Evolutionary conservation across 2,888 invertebrate genomes (phyloP), one percentile per base, ranked within the genome.

Genomic region (Villa cingulata): DNA sequence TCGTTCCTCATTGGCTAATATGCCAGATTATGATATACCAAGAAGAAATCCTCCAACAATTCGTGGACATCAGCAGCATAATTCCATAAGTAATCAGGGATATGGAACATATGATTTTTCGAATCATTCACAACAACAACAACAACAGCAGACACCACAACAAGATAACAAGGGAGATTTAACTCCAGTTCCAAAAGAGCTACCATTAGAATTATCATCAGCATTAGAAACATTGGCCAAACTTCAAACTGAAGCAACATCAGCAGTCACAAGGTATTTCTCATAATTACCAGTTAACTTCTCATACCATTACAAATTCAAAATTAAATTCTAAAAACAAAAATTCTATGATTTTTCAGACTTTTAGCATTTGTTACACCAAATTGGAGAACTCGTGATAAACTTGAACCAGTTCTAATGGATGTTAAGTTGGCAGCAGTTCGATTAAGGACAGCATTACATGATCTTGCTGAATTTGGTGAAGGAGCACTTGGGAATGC

Each of bases 401-500:
- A 83, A 60, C 72, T 94, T 51, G 84, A 88, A 55, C 76, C 80
- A 16, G 80, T 81, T 48, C 70, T 90, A 39, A 79, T 86, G 71
- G 90, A 92, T 63, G 80, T 94, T 38, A 85, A 86, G 68, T 74
- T 87, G 55, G 82, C 87, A 7, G 85, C 85, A 40, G 77, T 81
- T 7, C 74, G 86, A 45, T 72, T 94, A 41, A 76, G 84, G 54
- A 83, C 86, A 4, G 83, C 87, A 2, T 69, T 92, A 32, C 85
- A 87, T 63, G 90, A 92, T 71, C 78, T 92, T 50, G 80, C 88
- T 0, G 86, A 90, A 56, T 94, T 94, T 64, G 83, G 86, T 0
- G 87, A 88, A 66, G 89, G 91, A 34, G 82, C 89, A 23, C 71
- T 91, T 50, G 90, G 88, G 36, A 91, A 91, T 66, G 88, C 90